Evolutionary conservation across 2,113 vertebrate species (phyloP), one percentile per base, ranked within the genome.

Genomic region (Marmota flaviventris): DNA sequence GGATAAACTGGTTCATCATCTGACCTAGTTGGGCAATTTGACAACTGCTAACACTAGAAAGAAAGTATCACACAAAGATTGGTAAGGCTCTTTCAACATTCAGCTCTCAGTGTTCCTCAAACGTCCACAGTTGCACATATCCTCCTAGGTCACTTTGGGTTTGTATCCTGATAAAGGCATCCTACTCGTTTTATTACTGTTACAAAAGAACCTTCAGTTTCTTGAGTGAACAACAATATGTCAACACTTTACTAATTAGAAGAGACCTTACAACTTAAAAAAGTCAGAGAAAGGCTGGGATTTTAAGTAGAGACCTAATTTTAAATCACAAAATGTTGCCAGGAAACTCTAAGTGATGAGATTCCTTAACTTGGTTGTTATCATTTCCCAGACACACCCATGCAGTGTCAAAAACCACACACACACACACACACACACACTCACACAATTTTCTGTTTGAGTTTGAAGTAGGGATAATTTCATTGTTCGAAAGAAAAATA

Each of bases 241-340:
- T 97, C 96, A 96, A 77, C 91, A 97, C 81, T 91, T 94, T 56
- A 70, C 89, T 95, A 96, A 97, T 95, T 94, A 95, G 85, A 93
- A 95, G 65, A 94, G 61, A 97, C 14, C 63, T 96, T 93, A 83
- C 22, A 93, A 91, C 53, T 67, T 65, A 95, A 82, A 96, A 51
- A 85, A 94, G 61, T 37, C 42, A 95, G 48, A 51, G 45, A 78
- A 89, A 8, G 75, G 25, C 73, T 85, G 11, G 37, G 39, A 91
- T 95, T 98, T 97, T 91, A 91, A 88, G 39, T 34, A 88, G 85
- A 97, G 82, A 96, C 73, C 61, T 95, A 94, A 97, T 97, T 98
- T 97, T 95, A 95, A 95, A 95, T 73, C 24, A 89, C 0, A 63
- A 94, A 91, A 89, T 91, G 53, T 94, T 91, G 58, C 72, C 82